Percentiles rank a stretch among this genome's conserved stretches.
Evolutionary conservation across 37 sponge, comb jelly and placozoan genomes (phyloP).

Genomic region (Petrosia ficiformis): DNA sequence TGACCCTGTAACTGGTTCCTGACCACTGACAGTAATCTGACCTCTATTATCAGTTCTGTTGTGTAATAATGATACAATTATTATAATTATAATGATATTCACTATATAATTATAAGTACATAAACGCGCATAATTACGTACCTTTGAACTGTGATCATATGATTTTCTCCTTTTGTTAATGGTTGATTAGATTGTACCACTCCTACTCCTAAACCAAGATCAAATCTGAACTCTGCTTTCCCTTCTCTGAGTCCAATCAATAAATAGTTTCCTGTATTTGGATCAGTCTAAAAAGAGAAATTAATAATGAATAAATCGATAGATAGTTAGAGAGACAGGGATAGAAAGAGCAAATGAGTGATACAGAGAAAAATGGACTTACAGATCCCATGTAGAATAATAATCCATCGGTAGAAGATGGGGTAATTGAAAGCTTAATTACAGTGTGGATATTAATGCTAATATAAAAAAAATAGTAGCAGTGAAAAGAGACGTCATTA

Average conservation of each 20-base stretch:
- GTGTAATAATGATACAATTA: too few species aligned
- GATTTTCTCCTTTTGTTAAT: constrained; percentile 21
- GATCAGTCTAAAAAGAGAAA: neutral
- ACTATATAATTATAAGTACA: neutral
- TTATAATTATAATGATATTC: too few species aligned
- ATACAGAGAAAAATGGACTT: constrained; percentile 5
- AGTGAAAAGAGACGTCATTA: too few species aligned
- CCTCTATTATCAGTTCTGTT: too few species aligned
- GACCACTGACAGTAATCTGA: too few species aligned
- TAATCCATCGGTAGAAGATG: constrained; percentile 34
- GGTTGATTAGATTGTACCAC: constrained; percentile 23
- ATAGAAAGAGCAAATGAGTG: neutral
- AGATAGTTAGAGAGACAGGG: too few species aligned
- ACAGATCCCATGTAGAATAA: constrained; percentile 65
- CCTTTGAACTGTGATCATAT: constrained; percentile 39
- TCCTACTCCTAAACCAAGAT: constrained; percentile 49
- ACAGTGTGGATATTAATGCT: constrained; percentile 18
- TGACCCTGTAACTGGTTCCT: too few species aligned
- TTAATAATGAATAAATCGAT: neutral
- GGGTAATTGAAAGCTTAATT: constrained; percentile 25
- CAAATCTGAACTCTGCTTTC: constrained; percentile 32
- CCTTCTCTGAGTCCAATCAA: constrained; percentile 31
- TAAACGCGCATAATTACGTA: neutral
- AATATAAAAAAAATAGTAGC: too few species aligned
- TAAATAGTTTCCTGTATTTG: constrained; percentile 24